Base-by-base conservation (phyloP, 2,113 vertebrate genomes). In the Siniperca chuatsi region DNA sequence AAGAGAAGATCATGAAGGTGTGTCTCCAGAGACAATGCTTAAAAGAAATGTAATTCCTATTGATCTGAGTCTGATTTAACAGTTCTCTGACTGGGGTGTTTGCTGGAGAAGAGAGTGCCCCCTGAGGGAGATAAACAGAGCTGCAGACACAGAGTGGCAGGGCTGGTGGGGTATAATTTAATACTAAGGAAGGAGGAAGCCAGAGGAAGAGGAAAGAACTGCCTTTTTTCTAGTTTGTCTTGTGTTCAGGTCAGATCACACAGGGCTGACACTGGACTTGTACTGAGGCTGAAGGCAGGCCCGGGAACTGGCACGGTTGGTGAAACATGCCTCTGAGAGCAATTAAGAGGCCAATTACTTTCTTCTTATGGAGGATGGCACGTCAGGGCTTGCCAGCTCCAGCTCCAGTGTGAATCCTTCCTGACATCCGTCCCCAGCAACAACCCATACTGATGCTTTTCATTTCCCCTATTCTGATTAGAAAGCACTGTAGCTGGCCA, bases 331-430 rank as follows among this genome's bases (percentile, higher is more conserved):
- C 90, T 81, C 83, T 58, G 76, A 92, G 89, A 83, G 75, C 88
- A 94, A 93, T 91, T 91, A 92, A 62, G 75, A 66, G 73, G 81
- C 91, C 90, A 94, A 93, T 95, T 93, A 90, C 73, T 70, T 84
- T 65, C 79, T 75, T 78, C 84, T 89, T 81, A 82, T 78, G 72
- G 81, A 76, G 81, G 78, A 57, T 23, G 62, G 82, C 73, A 82
- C 81, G 90, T 91, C 90, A 87, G 54, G 77, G 21, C 83, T 85
- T 10, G 84, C 83, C 85, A 70, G 79, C 82, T 77, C 25, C 66
- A 69, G 74, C 82, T 77, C 25, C 66, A 69, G 74, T 10, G 15
- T 76, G 66, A 78, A 80, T 81, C 78, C 46, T 84, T 55, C 72
- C 60, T 83, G 88, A 91, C 87, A 90, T 68, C 81, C 58, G 29